A percentile compares a stretch with the other conserved stretches of the same genome.
Evolutionary conservation across 2,797 vertebrate species (phyloP).

Genomic region (Acanthopagrus latus): DNA sequence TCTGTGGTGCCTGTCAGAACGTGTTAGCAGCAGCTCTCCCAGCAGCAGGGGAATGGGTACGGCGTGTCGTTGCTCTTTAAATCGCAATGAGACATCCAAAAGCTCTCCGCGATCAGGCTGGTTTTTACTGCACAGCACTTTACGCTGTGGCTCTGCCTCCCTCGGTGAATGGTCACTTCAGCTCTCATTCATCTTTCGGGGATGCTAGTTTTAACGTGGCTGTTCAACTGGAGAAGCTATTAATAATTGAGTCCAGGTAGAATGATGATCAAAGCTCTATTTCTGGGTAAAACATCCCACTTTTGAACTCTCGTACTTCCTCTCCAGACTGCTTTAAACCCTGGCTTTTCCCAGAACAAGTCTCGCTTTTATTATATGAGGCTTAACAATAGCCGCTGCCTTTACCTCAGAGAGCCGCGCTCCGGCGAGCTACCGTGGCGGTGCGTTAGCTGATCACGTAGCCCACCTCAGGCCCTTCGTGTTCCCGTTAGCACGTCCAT

Average conservation of each 20-base stretch:
- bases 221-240: not conserved
- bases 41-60: slow-evolving; percentile 40
- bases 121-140: slow-evolving; percentile 31
- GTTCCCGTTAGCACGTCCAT: slow-evolving; percentile 63
- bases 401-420: slow-evolving; percentile 14
- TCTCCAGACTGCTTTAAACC: slow-evolving; percentile 31
- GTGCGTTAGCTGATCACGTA: slow-evolving; percentile 42
- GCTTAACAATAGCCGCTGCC: slow-evolving; percentile 27
- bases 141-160: not conserved
- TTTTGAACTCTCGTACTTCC: not conserved
- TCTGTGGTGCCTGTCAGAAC: slow-evolving; percentile 59
- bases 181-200: slow-evolving; percentile 41
- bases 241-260: slow-evolving; percentile 1
- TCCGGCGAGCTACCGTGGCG: not conserved
- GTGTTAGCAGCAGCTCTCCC: slow-evolving; percentile 50
- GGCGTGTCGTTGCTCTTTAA: slow-evolving; percentile 65
- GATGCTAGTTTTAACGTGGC: not conserved
- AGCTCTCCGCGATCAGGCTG: slow-evolving; percentile 55
- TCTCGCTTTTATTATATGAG: slow-evolving; percentile 31
- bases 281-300: not conserved
- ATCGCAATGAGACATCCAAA: slow-evolving; percentile 61
- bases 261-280: not conserved
- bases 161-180: slow-evolving; percentile 20
- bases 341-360: slow-evolving; percentile 21
- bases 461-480: slow-evolving; percentile 48